phyloP scores from a whole-genome alignment of 2,888 invertebrate species.

The Oxycera nigricornis region DNA sequence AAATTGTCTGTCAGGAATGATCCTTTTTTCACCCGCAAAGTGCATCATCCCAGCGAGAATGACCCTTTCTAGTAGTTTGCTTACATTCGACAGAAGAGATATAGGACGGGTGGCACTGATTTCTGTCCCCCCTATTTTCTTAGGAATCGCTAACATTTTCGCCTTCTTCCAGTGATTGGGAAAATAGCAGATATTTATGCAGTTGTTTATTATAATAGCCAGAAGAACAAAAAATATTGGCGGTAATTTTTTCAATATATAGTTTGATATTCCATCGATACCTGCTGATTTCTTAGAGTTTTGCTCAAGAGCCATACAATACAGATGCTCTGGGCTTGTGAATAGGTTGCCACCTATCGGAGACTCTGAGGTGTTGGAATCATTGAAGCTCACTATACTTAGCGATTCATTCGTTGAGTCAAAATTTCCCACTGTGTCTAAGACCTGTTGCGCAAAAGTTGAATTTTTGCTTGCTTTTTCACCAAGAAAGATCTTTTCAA shows the following conservation, averaged over 20 bases:
- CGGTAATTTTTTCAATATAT: not conserved
- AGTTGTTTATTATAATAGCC: not conserved
- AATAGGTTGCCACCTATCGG: not conserved
- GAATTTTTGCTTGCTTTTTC: not conserved
- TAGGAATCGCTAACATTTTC: not conserved
- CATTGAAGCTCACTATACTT: not conserved
- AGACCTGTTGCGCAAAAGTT: not conserved
- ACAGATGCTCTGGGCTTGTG: not conserved
- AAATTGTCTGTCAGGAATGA: not conserved
- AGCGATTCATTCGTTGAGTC: not conserved
- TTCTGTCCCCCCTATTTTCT: not conserved
- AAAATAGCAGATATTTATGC: not conserved
- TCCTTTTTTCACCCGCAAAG: too few relatives aligned
- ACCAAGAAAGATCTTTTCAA: not conserved
- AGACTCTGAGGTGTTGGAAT: not conserved
- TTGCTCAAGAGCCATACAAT: not conserved
- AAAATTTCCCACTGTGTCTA: too few relatives aligned
- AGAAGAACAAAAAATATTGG: not conserved
- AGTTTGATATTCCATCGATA: not conserved
- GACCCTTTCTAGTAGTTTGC: not conserved
- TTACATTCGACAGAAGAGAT: not conserved
- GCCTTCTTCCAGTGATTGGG: not conserved
- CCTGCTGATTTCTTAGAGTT: not conserved
- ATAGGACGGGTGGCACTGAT: not conserved
- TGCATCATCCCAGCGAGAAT: too few relatives aligned